Evolutionary conservation across 2,113 vertebrate genomes (phyloP), one percentile per base, ranked within the genome.

Genomic region (Pseudopodoces humilis): DNA sequence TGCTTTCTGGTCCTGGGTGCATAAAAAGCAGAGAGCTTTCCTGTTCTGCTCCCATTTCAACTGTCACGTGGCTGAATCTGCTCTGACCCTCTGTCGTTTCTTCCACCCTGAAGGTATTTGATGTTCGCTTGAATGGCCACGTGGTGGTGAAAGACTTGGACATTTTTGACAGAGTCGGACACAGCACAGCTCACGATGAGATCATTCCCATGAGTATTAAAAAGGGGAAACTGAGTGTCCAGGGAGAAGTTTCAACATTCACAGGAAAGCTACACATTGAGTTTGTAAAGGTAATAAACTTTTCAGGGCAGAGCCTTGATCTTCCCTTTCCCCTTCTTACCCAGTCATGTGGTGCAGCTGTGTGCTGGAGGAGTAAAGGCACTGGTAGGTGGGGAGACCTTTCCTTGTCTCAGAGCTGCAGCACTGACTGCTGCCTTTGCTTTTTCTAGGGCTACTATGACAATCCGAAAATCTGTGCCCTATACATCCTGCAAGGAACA

Each of bases 131-230:
- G 78, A 99, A 99, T 13, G 99, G 99, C 89, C 99, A 99, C 2
- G 96, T 98, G 12, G 99, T 99, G 90, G 99, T 99, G 94, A 99
- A 99, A 96, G 99, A 99, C 96, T 97, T 99, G 97, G 99, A 99
- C 94, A 99, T 99, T 96, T 99, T 99, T 96, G 99, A 99, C 50
- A 98, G 99, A 46, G 99, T 99, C 37, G 99, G 99, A 62, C 99
- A 99, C 97, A 99, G 99, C 90, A 99, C 99, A 1, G 99, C 99
- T 85, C 99, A 99, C 0, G 99, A 99, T 92, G 99, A 99, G 96
- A 99, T 99, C 41, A 98, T 99, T 89, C 96, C 99, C 27, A 99
- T 99, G 96, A 99, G 98, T 77, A 98, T 99, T 94, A 98, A 98
- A 74, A 98, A 99, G 65, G 99, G 99, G 82, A 99, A 99, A 85